Percentiles rank a stretch among this genome's conserved stretches.
These are phyloP conservation scores for Noctua janthina DNA, from an alignment of 2,888 invertebrate genomes.

Conservation along the genomic window DNA sequence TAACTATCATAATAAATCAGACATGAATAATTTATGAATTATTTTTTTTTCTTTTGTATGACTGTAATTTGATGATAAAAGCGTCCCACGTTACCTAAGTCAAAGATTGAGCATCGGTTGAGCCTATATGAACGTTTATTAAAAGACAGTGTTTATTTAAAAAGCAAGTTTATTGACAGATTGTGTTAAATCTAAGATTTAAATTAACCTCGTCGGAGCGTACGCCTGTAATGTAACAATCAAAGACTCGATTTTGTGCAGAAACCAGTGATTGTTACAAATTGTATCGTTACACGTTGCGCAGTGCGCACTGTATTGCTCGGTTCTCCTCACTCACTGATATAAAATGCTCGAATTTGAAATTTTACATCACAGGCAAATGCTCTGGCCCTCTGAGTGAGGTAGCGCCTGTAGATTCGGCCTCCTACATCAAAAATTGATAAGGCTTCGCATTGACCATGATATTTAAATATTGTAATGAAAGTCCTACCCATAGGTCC, in stretches of 20 bases:
- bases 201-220: neutral
- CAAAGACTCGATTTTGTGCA: neutral
- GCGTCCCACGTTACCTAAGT: constrained; percentile 21
- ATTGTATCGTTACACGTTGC: neutral
- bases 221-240: neutral
- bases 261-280: neutral
- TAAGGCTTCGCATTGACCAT: neutral
- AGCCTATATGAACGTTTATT: neutral
- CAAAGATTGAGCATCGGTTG: constrained; percentile 9
- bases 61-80: constrained; percentile 24
- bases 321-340: neutral
- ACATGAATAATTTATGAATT: constrained; percentile 31
- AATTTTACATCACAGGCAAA: neutral
- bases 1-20: constrained; percentile 50
- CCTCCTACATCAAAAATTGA: neutral
- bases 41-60: constrained; percentile 18
- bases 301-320: too few relatives aligned
- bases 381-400: neutral
- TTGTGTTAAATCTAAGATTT: neutral
- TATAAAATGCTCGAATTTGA: neutral
- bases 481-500: neutral
- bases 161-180: constrained; percentile 7
- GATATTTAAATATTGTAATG: neutral
- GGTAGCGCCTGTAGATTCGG: neutral
- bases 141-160: neutral